Conservation (phyloP, 2,888 invertebrate genomes). For the Cerastoderma edule region DNA sequence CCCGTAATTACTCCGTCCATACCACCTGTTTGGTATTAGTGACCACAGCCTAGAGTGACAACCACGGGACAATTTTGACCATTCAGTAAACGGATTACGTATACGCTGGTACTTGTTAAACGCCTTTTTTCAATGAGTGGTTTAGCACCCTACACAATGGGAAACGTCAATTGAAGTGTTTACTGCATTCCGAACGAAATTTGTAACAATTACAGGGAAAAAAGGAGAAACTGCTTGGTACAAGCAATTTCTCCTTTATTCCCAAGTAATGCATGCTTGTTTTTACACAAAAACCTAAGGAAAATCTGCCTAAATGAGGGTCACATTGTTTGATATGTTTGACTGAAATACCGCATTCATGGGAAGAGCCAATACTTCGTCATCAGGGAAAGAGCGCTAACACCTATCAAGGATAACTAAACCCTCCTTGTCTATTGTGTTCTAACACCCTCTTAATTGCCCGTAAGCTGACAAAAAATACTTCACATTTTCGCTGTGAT, state of each 20-base stretch:
- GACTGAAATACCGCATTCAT: too few species aligned
- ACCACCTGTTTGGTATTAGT: conserved; percentile 40
- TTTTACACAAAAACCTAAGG: too few species aligned
- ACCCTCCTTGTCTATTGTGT: conserved; percentile 19
- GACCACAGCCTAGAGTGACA: conserved; percentile 16
- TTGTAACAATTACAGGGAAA: too few species aligned
- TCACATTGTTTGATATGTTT: too few species aligned
- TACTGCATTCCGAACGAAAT: too few species aligned
- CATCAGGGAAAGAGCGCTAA: too few species aligned
- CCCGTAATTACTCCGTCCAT: conserved; percentile 17
- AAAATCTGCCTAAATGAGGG: too few species aligned
- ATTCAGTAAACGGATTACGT: conserved; percentile 24
- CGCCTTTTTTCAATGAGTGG: conserved; percentile 20
- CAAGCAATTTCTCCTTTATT: too few species aligned
- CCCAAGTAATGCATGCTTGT: too few species aligned
- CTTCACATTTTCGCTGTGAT: conserved; percentile 17
- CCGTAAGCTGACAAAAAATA: conserved; percentile 20
- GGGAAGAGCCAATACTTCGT: too few species aligned
- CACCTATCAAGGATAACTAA: conserved; percentile 6
- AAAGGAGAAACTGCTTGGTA: too few species aligned
- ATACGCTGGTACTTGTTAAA: conserved; percentile 9
- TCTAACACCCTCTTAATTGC: conserved; percentile 23
- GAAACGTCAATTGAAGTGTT: too few species aligned
- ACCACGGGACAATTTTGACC: not conserved
- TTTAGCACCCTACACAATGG: conserved; percentile 15